A percentile compares a stretch with the other conserved stretches of the same genome.
Conservation (phyloP, 2,888 invertebrate genomes). For the Tiliacea aurago region DNA sequence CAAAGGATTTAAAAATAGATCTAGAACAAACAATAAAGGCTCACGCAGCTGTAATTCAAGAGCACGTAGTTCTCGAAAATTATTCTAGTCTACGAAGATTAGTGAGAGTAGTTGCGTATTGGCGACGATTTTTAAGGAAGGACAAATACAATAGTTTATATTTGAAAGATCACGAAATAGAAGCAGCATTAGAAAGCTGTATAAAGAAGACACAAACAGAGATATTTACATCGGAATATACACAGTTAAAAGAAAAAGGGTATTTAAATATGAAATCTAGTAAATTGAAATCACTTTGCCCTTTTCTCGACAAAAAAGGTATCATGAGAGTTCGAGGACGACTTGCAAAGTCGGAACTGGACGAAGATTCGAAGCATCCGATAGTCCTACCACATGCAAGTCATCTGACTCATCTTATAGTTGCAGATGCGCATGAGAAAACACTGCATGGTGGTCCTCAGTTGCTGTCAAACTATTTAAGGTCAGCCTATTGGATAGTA, state of each 20-base stretch:
- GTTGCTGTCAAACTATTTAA: not conserved
- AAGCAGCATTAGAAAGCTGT: no score
- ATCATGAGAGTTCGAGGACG: slow-evolving; percentile 11
- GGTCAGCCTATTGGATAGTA: slow-evolving; percentile 20
- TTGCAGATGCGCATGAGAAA: no score
- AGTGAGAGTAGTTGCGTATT: not conserved
- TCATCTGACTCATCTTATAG: slow-evolving; percentile 7
- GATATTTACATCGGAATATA: not conserved
- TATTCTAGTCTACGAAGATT: slow-evolving; percentile 1
- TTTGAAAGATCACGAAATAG: no score
- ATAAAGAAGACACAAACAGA: no score
- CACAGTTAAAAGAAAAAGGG: not conserved
- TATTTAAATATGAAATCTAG: not conserved
- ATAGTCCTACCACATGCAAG: not conserved
- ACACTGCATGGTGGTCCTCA: no score
- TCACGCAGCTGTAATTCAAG: not conserved
- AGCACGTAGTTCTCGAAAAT: not conserved
- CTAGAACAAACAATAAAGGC: no score
- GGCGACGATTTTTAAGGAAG: no score
- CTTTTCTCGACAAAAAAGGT: not conserved
- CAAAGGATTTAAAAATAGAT: no score
- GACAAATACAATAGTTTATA: no score
- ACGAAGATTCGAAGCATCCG: not conserved
- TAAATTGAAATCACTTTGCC: slow-evolving; percentile 5
- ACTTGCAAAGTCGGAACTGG: not conserved